Conservation (phyloP, 2,888 invertebrate species). For the Drosophila kambysellisi region DNA sequence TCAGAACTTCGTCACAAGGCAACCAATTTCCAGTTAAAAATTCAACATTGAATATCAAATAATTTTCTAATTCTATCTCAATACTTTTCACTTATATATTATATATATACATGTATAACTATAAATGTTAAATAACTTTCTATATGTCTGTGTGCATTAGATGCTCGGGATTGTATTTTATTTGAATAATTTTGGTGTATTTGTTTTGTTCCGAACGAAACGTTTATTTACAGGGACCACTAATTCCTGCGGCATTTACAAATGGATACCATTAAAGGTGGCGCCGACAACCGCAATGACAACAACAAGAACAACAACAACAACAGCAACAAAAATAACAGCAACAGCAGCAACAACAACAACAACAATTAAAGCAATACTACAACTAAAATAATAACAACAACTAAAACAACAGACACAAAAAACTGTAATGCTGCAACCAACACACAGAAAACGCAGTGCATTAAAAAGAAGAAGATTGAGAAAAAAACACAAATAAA, state of each 20-base stretch:
- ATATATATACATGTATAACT: constrained; percentile 37
- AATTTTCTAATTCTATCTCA: constrained; percentile 52
- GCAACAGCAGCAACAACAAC: constrained; percentile 33
- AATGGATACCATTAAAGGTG: constrained; percentile 95
- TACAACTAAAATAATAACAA: constrained; percentile 51
- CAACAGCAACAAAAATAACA: constrained; percentile 42
- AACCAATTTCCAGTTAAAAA: constrained; percentile 2
- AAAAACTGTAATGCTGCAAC: constrained; percentile 64
- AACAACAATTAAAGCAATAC: constrained; percentile 57
- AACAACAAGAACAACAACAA: constrained; percentile 62
- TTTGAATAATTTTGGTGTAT: constrained; percentile 75
- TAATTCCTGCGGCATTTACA: constrained; percentile 99
- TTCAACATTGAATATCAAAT: constrained; percentile 23
- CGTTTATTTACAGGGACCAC: constrained; percentile 91
- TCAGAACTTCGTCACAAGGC: constrained; percentile 30
- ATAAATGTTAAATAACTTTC: constrained; percentile 54
- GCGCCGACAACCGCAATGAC: constrained; percentile 80
- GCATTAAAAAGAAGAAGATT: constrained; percentile 2
- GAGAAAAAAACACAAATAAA: constrained; percentile 33
- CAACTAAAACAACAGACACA: constrained; percentile 46
- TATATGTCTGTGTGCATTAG: constrained; percentile 72
- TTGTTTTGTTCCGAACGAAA: constrained; percentile 68
- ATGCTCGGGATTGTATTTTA: constrained; percentile 58
- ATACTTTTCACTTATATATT: constrained; percentile 54
- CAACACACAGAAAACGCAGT: constrained; percentile 29